A percentile compares a stretch with the other conserved stretches of the same genome.
Conservation (phyloP, 2,113 vertebrate species). For the Gymnarchus niloticus region DNA sequence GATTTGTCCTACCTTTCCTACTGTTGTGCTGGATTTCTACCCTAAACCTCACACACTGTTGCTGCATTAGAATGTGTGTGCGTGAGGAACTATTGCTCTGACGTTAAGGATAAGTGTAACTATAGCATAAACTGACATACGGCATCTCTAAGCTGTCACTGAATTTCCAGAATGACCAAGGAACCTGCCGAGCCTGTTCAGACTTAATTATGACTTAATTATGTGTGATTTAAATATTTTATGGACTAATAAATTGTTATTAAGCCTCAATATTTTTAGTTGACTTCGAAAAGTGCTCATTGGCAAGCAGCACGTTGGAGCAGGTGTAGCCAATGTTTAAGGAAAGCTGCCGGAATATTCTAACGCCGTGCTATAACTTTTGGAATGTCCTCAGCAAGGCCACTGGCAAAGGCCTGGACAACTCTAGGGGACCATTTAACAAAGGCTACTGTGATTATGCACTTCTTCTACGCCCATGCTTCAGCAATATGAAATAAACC, state of each 20-base stretch:
- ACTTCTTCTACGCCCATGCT: neutral
- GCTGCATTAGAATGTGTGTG: neutral
- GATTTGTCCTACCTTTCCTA: constrained; percentile 1
- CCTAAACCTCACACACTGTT: neutral
- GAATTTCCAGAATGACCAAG: neutral
- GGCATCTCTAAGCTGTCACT: neutral
- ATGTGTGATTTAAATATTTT: neutral
- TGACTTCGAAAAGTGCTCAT: neutral
- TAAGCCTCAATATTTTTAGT: neutral
- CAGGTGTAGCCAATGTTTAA: neutral
- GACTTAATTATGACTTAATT: neutral
- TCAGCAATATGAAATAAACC: too few relatives aligned
- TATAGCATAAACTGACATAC: neutral
- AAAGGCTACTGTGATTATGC: neutral
- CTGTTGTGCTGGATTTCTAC: constrained; percentile 3
- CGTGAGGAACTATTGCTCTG: neutral
- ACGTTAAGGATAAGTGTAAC: neutral
- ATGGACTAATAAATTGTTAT: neutral
- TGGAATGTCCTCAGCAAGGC: neutral
- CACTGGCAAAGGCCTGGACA: neutral
- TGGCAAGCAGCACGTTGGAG: neutral
- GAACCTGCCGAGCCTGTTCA: neutral
- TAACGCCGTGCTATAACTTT: neutral
- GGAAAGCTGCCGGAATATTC: neutral
- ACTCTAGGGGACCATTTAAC: neutral